Evolutionary conservation across 1,140 invertebrate species (phyloP).

Genomic region (Formica selysi): DNA sequence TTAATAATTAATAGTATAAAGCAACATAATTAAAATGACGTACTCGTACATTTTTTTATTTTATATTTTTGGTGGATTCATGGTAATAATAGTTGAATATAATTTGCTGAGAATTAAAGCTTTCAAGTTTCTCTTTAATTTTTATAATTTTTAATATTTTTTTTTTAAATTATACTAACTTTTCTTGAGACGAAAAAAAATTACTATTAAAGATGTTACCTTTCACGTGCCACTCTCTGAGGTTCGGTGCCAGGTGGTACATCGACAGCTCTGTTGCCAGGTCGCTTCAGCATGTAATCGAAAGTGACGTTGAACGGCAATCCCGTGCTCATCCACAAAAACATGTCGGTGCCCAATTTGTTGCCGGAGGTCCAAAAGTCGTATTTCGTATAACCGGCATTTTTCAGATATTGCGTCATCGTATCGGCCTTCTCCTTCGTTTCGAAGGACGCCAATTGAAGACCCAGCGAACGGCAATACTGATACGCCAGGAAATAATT

Average conservation of each 20-base stretch:
- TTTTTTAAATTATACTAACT: background rate
- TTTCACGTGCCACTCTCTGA: conserved; percentile 91
- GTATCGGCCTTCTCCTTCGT: conserved; percentile 94
- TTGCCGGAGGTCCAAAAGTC: conserved; percentile 97
- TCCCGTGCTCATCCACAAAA: conserved; percentile 96
- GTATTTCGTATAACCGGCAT: conserved; percentile 93
- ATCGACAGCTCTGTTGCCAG: conserved; percentile 81
- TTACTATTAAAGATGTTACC: conserved; percentile 86
- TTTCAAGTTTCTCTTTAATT: background rate
- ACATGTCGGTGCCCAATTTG: conserved; percentile 94
- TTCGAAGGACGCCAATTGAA: conserved; percentile 94
- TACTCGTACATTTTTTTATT: too few species aligned
- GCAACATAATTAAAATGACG: too few species aligned
- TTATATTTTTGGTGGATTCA: too few species aligned
- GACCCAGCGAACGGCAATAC: conserved; percentile 94
- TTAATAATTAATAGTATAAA: too few species aligned
- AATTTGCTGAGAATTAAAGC: too few species aligned
- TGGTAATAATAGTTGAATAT: too few species aligned
- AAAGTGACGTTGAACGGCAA: conserved; percentile 95
- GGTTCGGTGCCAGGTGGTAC: conserved; percentile 89
- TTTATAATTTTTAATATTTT: background rate
- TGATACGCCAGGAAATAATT: conserved; percentile 96
- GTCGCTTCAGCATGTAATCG: conserved; percentile 91
- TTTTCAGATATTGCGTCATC: conserved; percentile 93
- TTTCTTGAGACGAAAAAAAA: background rate